Conservation (phyloP, 2,888 invertebrate species). For the Brachylomia viminalis region DNA sequence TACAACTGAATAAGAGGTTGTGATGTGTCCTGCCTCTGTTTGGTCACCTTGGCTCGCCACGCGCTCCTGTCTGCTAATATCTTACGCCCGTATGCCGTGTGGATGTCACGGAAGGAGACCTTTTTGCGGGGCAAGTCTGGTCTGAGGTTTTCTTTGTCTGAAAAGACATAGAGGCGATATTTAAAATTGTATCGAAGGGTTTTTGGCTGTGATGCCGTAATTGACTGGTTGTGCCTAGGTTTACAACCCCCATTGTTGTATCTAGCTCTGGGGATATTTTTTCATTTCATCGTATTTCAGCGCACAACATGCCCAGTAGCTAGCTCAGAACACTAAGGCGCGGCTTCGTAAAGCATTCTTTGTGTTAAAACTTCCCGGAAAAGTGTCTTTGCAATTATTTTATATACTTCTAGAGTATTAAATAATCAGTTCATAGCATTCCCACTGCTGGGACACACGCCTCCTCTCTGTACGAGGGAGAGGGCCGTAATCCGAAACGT, state of each 20-base stretch:
- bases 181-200: neutral
- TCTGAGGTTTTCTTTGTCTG: constrained; percentile 84
- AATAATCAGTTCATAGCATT: no score
- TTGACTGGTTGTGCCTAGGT: neutral
- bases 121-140: constrained; percentile 87
- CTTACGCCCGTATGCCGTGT: constrained; percentile 92
- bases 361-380: no score
- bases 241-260: no score
- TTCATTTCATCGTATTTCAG: no score
- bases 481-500: no score
- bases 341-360: no score
- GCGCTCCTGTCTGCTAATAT: constrained; percentile 92
- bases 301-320: no score
- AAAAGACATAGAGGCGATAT: constrained; percentile 29
- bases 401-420: no score
- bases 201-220: neutral
- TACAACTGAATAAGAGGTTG: constrained; percentile 81
- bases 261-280: no score
- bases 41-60: constrained; percentile 91
- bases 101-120: constrained; percentile 93
- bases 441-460: no score
- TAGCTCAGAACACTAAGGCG: neutral
- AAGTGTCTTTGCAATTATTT: no score
- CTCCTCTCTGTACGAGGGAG: no score
- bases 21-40: constrained; percentile 70